These are phyloP conservation scores for Drosophila carrolli DNA, from an alignment of 1,140 invertebrate species.

Conservation along the genomic window DNA sequence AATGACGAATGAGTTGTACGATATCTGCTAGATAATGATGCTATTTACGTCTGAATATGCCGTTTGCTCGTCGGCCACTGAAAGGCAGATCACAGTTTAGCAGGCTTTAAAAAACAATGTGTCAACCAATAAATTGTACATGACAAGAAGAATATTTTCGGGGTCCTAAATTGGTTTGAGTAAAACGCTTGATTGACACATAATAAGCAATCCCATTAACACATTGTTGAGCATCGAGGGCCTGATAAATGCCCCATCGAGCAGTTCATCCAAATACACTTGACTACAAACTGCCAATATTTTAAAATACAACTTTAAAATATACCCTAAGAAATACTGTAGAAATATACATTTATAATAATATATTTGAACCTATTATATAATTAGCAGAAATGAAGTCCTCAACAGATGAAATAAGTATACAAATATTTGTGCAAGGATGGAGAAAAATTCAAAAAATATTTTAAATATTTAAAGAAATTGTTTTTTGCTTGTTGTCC, in stretches of 20 bases:
- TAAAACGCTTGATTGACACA: constrained; percentile 55
- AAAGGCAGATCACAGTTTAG: constrained; percentile 14
- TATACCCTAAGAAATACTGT: neutral
- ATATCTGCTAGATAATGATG: constrained; percentile 57
- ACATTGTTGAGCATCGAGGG: constrained; percentile 50
- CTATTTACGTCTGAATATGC: constrained; percentile 41
- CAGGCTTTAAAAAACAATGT: constrained; percentile 55
- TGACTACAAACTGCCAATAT: neutral
- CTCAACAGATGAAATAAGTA: too few relatives aligned
- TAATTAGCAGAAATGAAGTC: neutral
- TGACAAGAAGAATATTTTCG: constrained; percentile 44
- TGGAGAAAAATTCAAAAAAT: too few relatives aligned
- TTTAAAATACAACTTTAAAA: neutral
- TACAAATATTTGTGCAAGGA: too few relatives aligned
- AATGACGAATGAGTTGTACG: constrained; percentile 75
- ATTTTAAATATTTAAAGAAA: too few relatives aligned
- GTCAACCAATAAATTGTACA: constrained; percentile 64
- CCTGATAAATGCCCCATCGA: constrained; percentile 39
- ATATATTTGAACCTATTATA: neutral
- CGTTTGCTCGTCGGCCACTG: neutral
- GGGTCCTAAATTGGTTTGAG: constrained; percentile 17
- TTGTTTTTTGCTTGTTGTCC: neutral
- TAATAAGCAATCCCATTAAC: constrained; percentile 76
- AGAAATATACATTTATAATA: neutral
- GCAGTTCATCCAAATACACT: constrained; percentile 33